Conservation (phyloP, 2,113 vertebrate genomes). For the Australoheros scitulus region DNA sequence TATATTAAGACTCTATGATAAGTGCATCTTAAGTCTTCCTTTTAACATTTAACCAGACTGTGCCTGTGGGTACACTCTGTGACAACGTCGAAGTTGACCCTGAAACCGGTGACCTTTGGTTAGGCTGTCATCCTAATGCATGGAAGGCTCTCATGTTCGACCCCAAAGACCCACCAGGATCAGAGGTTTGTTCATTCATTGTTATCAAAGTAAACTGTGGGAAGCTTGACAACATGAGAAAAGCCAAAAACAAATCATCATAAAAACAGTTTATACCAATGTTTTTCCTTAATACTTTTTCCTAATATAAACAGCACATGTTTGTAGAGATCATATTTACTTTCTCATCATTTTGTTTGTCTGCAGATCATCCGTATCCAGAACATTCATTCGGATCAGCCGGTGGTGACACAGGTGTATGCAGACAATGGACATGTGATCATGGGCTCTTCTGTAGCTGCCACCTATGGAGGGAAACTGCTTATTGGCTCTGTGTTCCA, state of each 20-base stretch:
- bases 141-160: conserved; percentile 75
- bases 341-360: background rate
- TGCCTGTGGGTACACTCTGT: conserved; percentile 81
- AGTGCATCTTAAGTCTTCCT: background rate
- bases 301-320: background rate
- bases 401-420: conserved; percentile 85
- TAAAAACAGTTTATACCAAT: too few relatives aligned
- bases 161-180: conserved; percentile 83
- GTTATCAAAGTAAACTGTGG: background rate
- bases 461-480: conserved; percentile 79
- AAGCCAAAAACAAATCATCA: too few relatives aligned
- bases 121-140: conserved; percentile 87
- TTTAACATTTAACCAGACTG: conserved; percentile 65
- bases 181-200: conserved; percentile 84
- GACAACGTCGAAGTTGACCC: conserved; percentile 90
- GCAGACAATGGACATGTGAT: conserved; percentile 86
- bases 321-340: background rate
- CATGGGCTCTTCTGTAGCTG: conserved; percentile 86
- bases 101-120: conserved; percentile 87
- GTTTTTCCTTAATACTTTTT: background rate
- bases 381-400: conserved; percentile 86
- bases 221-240: background rate
- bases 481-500: conserved; percentile 91
- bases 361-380: conserved; percentile 85
- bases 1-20: background rate